Conservation (phyloP, 2,797 vertebrate species). For the Hemitrygon akajei region DNA sequence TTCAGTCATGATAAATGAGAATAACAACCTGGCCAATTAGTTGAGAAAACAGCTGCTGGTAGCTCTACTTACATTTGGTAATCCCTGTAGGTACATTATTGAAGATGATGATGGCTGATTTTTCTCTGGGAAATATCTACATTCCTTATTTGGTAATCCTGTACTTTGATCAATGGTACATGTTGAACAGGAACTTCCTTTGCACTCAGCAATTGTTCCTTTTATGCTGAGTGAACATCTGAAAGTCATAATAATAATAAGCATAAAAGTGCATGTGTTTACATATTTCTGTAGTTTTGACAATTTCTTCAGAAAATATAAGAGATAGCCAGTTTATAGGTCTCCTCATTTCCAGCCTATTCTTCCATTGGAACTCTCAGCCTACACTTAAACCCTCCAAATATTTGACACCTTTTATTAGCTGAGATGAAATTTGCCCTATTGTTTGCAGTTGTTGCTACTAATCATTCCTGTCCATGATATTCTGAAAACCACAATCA, state of each 20-base stretch:
- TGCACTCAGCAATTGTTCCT: conserved; percentile 38
- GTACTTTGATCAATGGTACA: conserved; percentile 48
- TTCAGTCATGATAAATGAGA: no score
- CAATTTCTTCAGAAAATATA: neutral
- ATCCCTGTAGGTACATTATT: conserved; percentile 56
- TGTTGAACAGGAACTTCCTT: conserved; percentile 46
- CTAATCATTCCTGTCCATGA: neutral
- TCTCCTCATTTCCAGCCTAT: neutral
- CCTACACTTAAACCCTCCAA: neutral
- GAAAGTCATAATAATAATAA: conserved; percentile 18
- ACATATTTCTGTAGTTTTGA: no score
- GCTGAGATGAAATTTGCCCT: neutral
- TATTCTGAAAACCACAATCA: neutral
- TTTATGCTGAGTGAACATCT: conserved; percentile 55
- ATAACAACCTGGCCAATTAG: neutral
- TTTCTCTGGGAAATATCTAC: conserved; percentile 52
- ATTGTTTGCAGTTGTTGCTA: neutral
- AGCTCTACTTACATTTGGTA: conserved; percentile 53
- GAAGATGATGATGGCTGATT: conserved; percentile 51
- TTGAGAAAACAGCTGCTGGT: neutral
- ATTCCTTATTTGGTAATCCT: conserved; percentile 49
- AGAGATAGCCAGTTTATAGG: neutral
- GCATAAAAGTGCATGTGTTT: no score
- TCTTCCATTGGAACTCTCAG: neutral
- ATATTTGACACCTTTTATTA: neutral